phyloP scores from a whole-genome alignment of 2,888 invertebrate species.

The Formica aserva region DNA sequence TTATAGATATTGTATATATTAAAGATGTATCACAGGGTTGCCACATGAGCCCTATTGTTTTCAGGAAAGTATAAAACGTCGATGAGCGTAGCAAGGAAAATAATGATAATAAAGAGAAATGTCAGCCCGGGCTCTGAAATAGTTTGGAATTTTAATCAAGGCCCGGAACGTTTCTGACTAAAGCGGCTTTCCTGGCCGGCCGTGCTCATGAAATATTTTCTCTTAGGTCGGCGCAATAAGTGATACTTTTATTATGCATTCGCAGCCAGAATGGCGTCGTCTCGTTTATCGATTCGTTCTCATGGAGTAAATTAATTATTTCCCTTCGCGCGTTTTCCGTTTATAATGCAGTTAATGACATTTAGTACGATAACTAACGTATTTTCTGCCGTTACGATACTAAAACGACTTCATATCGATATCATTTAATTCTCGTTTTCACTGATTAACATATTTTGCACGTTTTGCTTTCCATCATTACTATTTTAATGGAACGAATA shows the following conservation, averaged over 20 bases:
- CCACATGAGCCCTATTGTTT: neutral
- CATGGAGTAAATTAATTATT: slow-evolving; percentile 48
- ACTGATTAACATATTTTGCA: slow-evolving; percentile 32
- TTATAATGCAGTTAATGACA: slow-evolving; percentile 46
- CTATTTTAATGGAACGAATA: slow-evolving; percentile 16
- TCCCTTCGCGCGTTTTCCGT: slow-evolving; percentile 43
- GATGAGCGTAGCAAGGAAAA: slow-evolving; percentile 21
- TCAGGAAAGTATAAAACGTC: slow-evolving; percentile 10
- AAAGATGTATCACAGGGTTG: neutral
- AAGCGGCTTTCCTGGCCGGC: slow-evolving; percentile 36
- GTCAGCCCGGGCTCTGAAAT: slow-evolving; percentile 37
- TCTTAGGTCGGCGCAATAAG: slow-evolving; percentile 47
- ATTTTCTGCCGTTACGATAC: slow-evolving; percentile 35
- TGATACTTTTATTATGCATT: slow-evolving; percentile 56
- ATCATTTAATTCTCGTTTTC: slow-evolving; percentile 40
- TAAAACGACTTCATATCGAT: slow-evolving; percentile 44
- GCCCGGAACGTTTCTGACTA: slow-evolving; percentile 45
- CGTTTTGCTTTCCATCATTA: neutral
- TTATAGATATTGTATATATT: neutral
- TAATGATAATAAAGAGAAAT: slow-evolving; percentile 41
- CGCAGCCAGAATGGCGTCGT: slow-evolving; percentile 44
- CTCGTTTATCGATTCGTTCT: slow-evolving; percentile 47
- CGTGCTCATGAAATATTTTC: slow-evolving; percentile 56
- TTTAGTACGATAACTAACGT: slow-evolving; percentile 51
- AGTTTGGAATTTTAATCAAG: slow-evolving; percentile 61